Base-by-base conservation (phyloP, 2,113 vertebrate species). In the Melanostigma gelatinosum region DNA sequence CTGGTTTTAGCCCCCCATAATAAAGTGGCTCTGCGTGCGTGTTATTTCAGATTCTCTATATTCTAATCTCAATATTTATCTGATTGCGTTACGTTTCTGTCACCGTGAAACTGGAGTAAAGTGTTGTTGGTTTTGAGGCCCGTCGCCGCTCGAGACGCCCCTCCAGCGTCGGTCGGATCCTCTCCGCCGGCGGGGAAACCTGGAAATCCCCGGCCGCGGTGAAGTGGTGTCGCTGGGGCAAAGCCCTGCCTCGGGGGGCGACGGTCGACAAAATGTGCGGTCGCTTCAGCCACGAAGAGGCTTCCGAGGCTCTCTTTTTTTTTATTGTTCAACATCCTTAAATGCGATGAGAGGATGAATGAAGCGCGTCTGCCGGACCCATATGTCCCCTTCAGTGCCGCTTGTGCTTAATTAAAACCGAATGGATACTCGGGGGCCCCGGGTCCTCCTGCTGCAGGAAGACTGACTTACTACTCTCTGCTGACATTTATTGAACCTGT, bases 371-470 rank as follows among this genome's bases (percentile, higher is more conserved):
- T 90, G 90, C 27, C 70, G 12, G 75, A 84, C 77, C 92, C 91
- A 93, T 90, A 94, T 92, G 93, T 81, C 88, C 75, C 57, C 77
- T 83, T 80, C 78, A 78, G 86, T 77, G 82, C 65, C 72, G 87
- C 89, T 91, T 80, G 89, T 81, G 86, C 79, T 83, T 92, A 90
- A 94, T 93, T 93, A 89, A 92, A 91, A 93, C 81, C 77, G 60
- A 91, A 85, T 74, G 79, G 85, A 72, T 63, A 68, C 79, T 79
- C 36, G 0, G 68, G 46, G 42, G 40, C 52, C 18, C 54, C 29
- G 2, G 73, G 54, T 44, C 57, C 48, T 63, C 34, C 42, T 46
- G 55, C 70, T 60, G 46, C 75, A 48, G 38, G 42, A 50, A n/a
- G 0, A 63, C 48, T 55, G 80, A 83, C 75, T 89, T 73, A 65